Evolutionary conservation across 2,797 vertebrate genomes (phyloP).

Genomic region (Sardinella longiceps): DNA sequence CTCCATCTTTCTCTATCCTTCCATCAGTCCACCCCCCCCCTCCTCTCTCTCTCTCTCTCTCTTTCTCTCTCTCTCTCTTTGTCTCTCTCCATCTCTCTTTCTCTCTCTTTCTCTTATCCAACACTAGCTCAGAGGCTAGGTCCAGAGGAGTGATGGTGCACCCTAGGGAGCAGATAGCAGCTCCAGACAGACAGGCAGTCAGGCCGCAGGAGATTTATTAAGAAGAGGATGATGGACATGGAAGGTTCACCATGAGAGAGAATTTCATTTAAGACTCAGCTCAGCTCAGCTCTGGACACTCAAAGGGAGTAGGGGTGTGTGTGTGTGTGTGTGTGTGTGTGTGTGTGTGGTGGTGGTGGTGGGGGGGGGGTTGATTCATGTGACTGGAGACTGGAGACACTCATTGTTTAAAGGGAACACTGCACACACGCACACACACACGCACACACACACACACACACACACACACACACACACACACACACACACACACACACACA

Average conservation of each 20-base stretch:
- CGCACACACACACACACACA: not conserved
- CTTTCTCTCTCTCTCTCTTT: not conserved
- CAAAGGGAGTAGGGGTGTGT: too few species aligned
- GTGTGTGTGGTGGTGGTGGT: too few species aligned
- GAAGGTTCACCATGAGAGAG: not conserved
- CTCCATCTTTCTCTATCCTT: not conserved
- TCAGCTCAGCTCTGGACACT: not conserved
- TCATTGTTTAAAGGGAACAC: not conserved
- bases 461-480: not conserved
- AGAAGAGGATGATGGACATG: not conserved
- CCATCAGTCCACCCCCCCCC: not conserved
- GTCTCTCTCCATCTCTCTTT: not conserved
- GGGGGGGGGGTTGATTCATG: too few species aligned
- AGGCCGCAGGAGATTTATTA: not conserved
- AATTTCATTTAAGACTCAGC: not conserved
- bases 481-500: not conserved
- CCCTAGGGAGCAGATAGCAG: slow-evolving; percentile 1
- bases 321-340: too few species aligned
- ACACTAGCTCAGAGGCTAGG: not conserved
- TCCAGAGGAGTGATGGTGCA: not conserved
- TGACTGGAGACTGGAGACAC: not conserved
- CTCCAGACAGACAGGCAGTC: not conserved
- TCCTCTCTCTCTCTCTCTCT: not conserved
- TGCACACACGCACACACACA: not conserved
- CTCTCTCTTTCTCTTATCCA: not conserved